These are phyloP conservation scores for Psylliodes chrysocephalus DNA, from an alignment of 2,888 invertebrate genomes.

Conservation along the genomic window DNA sequence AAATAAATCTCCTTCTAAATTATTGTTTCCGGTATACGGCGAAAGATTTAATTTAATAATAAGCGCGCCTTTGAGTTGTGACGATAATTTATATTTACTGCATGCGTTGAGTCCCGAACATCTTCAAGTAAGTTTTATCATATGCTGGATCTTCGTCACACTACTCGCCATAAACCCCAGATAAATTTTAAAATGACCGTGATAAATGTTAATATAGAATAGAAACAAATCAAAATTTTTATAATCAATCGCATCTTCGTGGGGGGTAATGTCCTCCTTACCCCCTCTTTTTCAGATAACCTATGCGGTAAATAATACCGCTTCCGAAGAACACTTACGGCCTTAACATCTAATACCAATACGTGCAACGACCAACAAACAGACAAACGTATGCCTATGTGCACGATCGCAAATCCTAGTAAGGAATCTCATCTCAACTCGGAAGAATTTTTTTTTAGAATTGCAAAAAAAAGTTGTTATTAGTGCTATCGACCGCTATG, in stretches of 20 bases:
- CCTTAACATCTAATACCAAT: constrained; percentile 16
- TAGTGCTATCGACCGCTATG: constrained; percentile 12
- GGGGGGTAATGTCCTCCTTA: constrained; percentile 29
- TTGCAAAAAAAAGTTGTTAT: constrained; percentile 1
- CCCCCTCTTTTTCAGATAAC: neutral
- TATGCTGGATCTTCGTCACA: too few relatives aligned
- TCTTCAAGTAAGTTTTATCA: too few relatives aligned
- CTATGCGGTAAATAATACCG: neutral
- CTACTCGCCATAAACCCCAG: too few relatives aligned
- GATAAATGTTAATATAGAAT: too few relatives aligned
- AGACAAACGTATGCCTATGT: neutral
- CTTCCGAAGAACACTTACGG: constrained; percentile 18
- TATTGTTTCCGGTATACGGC: too few relatives aligned
- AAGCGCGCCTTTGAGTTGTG: too few relatives aligned
- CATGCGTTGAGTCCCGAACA: too few relatives aligned
- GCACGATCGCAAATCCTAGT: neutral
- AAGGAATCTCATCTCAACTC: neutral
- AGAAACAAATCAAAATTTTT: too few relatives aligned
- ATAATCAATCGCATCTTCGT: neutral
- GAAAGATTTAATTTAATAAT: too few relatives aligned
- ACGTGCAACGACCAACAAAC: neutral
- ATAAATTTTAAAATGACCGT: too few relatives aligned
- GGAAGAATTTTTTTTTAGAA: neutral
- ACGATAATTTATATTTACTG: too few relatives aligned
- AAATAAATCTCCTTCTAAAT: too few relatives aligned